Conservation (phyloP, 2,113 vertebrate species). For the Apodemus sylvaticus region DNA sequence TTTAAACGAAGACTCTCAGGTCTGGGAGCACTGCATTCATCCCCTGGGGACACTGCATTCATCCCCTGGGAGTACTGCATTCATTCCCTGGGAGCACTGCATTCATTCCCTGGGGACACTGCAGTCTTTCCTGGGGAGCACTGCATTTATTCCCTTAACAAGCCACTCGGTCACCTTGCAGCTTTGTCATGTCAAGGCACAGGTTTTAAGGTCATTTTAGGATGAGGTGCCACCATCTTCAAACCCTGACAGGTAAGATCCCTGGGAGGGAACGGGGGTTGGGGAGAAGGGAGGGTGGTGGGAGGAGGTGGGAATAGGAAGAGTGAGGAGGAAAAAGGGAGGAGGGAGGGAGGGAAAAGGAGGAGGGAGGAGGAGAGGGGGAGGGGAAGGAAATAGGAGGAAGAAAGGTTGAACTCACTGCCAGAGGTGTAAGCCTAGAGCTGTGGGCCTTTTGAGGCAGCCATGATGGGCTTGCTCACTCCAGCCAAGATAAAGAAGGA, state of each 20-base stretch:
- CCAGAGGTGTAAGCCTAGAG: not conserved
- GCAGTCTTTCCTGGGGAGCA: too few species aligned
- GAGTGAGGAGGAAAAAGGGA: too few species aligned
- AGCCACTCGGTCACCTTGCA: not conserved
- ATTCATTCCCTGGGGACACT: not conserved
- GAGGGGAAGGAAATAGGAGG: too few species aligned
- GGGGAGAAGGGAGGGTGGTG: not conserved
- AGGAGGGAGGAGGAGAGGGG: not conserved
- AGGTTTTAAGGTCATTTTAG: not conserved
- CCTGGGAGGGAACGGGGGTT: not conserved
- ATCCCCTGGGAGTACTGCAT: too few species aligned
- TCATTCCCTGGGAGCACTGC: too few species aligned
- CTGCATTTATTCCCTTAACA: too few species aligned
- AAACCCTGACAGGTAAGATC: not conserved
- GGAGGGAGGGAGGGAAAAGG: too few species aligned
- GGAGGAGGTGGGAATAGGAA: too few species aligned
- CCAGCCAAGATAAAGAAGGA: not conserved
- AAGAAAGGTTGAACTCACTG: not conserved
- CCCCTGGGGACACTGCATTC: too few species aligned
- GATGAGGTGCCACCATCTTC: not conserved
- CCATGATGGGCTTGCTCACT: not conserved
- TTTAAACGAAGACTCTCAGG: not conserved
- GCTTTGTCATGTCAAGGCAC: not conserved
- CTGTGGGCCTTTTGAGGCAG: not conserved
- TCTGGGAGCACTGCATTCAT: too few species aligned